These are phyloP conservation scores for Callospermophilus lateralis DNA, from an alignment of 2,113 vertebrate species.

Conservation along the genomic window DNA sequence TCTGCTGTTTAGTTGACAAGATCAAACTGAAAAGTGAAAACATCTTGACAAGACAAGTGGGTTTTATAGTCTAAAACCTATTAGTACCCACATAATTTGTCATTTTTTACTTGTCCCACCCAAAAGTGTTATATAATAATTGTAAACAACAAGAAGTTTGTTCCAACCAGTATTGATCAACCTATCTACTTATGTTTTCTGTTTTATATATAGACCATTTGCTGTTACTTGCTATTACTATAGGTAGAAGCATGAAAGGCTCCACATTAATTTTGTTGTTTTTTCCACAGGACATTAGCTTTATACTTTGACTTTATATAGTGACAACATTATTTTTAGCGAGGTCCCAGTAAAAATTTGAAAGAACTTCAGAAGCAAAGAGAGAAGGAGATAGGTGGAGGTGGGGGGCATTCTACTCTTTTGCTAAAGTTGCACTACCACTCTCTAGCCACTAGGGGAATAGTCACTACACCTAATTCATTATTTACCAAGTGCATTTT, in stretches of 20 bases:
- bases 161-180: conserved; percentile 26
- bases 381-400: neutral
- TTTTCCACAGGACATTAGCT: neutral
- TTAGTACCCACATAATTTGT: neutral
- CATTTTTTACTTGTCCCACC: neutral
- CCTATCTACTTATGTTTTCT: neutral
- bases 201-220: neutral
- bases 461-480: conserved; percentile 36
- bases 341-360: neutral
- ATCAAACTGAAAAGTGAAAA: conserved; percentile 22
- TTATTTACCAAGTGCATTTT: conserved; percentile 7
- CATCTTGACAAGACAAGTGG: neutral
- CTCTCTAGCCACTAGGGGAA: neutral
- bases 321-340: neutral
- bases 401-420: neutral
- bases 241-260: neutral
- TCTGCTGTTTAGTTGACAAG: neutral
- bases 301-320: conserved; percentile 6
- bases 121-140: neutral
- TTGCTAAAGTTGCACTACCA: neutral
- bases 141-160: conserved; percentile 5
- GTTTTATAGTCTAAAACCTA: conserved; percentile 1
- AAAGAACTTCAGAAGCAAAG: neutral
- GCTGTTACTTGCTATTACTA: neutral
- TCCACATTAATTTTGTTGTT: neutral